Evolutionary conservation across 2,113 vertebrate genomes (phyloP).

Genomic region (Elachura formosa): DNA sequence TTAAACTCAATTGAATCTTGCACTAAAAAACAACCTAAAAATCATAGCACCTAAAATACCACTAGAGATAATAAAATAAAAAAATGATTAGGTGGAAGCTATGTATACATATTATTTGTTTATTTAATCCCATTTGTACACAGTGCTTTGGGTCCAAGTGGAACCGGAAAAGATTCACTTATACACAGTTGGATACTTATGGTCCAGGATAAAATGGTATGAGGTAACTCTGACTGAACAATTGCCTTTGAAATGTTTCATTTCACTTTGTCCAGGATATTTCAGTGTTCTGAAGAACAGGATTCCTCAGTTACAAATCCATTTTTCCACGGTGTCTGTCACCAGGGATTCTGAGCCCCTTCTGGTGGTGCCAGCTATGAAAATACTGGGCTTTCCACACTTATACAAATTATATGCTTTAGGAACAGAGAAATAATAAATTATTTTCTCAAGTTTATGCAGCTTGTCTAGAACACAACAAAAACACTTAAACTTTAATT

Average conservation of each 20-base stretch:
- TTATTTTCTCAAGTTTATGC: not conserved
- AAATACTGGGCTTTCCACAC: not conserved
- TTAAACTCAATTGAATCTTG: not conserved
- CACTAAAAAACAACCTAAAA: not conserved
- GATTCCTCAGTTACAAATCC: not conserved
- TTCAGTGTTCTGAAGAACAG: not conserved
- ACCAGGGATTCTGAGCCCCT: not conserved
- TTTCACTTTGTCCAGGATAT: not conserved
- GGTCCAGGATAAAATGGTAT: not conserved
- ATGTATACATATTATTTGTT: not conserved
- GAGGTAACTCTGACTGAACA: not conserved
- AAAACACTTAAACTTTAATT: constrained; percentile 1
- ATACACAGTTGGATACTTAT: not conserved
- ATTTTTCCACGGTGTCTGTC: not conserved
- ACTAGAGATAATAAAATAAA: not conserved
- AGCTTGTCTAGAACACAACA: not conserved
- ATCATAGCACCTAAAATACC: not conserved
- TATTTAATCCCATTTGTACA: not conserved
- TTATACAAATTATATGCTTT: not conserved
- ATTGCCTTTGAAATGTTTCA: not conserved
- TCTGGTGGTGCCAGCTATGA: not conserved
- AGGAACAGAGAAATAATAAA: not conserved
- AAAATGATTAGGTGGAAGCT: not conserved
- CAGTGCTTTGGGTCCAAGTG: not conserved
- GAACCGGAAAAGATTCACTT: not conserved